phyloP scores from a whole-genome alignment of 1,140 invertebrate genomes.

The Anadara kagoshimensis region DNA sequence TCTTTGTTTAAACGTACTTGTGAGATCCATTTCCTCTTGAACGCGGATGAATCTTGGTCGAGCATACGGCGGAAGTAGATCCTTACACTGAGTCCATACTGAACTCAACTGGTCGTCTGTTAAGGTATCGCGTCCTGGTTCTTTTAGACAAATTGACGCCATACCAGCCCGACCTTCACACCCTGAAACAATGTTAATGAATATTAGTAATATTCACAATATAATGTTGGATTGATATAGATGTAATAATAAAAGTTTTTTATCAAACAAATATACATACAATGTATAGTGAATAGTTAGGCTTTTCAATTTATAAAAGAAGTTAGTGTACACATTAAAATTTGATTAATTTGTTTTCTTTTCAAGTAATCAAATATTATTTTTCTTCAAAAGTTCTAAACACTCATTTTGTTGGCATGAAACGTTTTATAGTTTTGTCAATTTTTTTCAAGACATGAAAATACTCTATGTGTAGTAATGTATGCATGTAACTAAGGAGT shows the following conservation, averaged over 20 bases:
- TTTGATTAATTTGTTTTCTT: no score
- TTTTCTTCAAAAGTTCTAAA: no score
- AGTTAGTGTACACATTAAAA: no score
- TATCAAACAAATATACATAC: not conserved
- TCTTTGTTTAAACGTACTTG: slow-evolving; percentile 60
- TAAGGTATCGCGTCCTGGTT: not conserved
- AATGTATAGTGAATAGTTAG: not conserved
- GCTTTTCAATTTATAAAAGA: no score
- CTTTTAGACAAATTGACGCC: slow-evolving; percentile 47
- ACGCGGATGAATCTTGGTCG: slow-evolving; percentile 90
- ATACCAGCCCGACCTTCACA: slow-evolving; percentile 60
- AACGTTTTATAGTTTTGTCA: no score
- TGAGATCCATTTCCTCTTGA: slow-evolving; percentile 47
- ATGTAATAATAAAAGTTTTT: not conserved
- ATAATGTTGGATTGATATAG: not conserved
- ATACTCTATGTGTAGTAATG: no score
- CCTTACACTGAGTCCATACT: slow-evolving; percentile 51
- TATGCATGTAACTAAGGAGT: no score
- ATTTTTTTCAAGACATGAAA: no score
- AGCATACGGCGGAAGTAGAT: slow-evolving; percentile 86
- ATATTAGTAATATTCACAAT: not conserved
- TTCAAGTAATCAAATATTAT: no score
- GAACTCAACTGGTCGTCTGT: slow-evolving; percentile 27
- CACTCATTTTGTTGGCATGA: no score
- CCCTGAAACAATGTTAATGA: slow-evolving; percentile 33